phyloP scores from a whole-genome alignment of 2,888 invertebrate genomes.

The Taphrorychus bicolor region DNA sequence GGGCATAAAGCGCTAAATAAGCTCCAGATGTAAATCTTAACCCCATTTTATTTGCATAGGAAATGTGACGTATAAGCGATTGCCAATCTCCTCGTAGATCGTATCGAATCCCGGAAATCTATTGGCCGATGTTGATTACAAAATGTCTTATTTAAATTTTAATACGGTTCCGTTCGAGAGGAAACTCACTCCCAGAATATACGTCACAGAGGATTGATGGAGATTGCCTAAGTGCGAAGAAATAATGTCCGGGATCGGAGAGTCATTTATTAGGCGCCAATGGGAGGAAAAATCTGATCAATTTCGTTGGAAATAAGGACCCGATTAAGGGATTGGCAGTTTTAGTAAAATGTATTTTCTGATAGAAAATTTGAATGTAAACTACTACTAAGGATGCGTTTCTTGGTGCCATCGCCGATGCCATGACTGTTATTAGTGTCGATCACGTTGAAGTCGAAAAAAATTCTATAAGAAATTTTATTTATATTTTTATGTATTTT shows the following conservation, averaged over 20 bases:
- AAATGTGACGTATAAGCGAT: slow-evolving; percentile 60
- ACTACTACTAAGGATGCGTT: neutral
- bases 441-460: too few relatives aligned
- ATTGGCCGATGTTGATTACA: slow-evolving; percentile 60
- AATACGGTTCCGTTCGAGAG: slow-evolving; percentile 55
- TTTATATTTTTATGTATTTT: too few relatives aligned
- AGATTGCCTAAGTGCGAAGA: slow-evolving; percentile 39
- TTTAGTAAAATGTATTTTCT: slow-evolving; percentile 10
- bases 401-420: too few relatives aligned
- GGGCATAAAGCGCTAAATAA: slow-evolving; percentile 38
- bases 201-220: slow-evolving; percentile 46
- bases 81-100: slow-evolving; percentile 57
- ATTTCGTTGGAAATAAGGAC: slow-evolving; percentile 25
- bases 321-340: slow-evolving; percentile 12
- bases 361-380: slow-evolving; percentile 7
- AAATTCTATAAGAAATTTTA: too few relatives aligned
- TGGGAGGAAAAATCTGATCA: slow-evolving; percentile 39
- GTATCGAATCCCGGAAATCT: slow-evolving; percentile 58
- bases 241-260: slow-evolving; percentile 31
- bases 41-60: slow-evolving; percentile 61
- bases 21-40: slow-evolving; percentile 53
- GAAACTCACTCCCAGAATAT: slow-evolving; percentile 47
- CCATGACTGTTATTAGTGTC: too few relatives aligned
- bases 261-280: slow-evolving; percentile 40
- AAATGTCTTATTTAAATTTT: slow-evolving; percentile 61